Conservation (phyloP, 2,797 vertebrate species). For the Gambelia wislizenii region DNA sequence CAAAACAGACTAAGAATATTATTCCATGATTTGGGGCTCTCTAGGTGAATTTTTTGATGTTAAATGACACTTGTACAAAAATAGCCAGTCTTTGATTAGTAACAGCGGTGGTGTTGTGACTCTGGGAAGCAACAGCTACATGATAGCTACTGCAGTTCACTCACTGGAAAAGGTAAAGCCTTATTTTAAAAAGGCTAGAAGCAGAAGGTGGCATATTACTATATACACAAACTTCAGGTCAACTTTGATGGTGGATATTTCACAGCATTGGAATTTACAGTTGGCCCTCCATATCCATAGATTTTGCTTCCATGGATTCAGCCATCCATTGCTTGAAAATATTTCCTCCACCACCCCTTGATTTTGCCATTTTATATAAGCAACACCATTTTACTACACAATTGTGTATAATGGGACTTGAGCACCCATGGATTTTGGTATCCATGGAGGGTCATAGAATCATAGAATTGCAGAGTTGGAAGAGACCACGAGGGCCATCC, state of each 20-base stretch:
- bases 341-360: too few relatives aligned
- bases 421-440: too few relatives aligned
- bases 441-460: too few relatives aligned
- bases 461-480: too few relatives aligned
- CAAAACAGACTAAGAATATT: neutral
- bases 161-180: neutral
- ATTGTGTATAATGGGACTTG: too few relatives aligned
- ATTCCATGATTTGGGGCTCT: fast-evolving
- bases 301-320: too few relatives aligned
- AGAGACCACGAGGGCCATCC: too few relatives aligned
- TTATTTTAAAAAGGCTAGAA: neutral
- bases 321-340: too few relatives aligned
- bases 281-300: too few relatives aligned
- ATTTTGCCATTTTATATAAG: too few relatives aligned
- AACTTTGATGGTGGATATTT: neutral
- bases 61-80: neutral
- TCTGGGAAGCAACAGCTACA: neutral
- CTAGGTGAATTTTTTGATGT: neutral
- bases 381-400: too few relatives aligned
- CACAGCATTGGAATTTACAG: neutral
- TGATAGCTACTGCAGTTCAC: neutral
- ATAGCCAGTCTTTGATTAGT: constrained; percentile 24
- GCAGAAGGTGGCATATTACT: neutral
- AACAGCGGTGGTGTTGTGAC: neutral
- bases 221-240: neutral